These are phyloP conservation scores for Xiphias gladius DNA, from an alignment of 2,113 vertebrate species.

Conservation along the genomic window DNA sequence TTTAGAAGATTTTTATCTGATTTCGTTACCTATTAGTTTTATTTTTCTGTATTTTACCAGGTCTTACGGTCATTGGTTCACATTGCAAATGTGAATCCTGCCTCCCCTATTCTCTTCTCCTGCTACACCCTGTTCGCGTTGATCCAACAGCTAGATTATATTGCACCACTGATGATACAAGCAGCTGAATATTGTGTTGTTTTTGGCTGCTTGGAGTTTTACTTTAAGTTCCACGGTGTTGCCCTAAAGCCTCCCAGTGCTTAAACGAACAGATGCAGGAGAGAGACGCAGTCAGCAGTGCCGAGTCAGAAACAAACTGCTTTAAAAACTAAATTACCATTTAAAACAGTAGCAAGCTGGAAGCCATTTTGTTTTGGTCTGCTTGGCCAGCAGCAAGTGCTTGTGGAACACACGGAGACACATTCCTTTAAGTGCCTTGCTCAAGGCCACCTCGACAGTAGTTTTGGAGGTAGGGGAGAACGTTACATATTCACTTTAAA, in stretches of 20 bases:
- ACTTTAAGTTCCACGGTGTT: constrained; percentile 7
- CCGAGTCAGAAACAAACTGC: neutral
- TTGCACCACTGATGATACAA: constrained; percentile 14
- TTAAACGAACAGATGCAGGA: constrained; percentile 30
- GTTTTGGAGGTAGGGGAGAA: neutral
- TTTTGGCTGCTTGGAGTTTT: constrained; percentile 14
- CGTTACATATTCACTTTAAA: constrained; percentile 20
- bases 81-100: no score
- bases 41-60: neutral
- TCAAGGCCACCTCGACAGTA: constrained; percentile 49
- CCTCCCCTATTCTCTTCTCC: no score
- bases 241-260: constrained; percentile 13
- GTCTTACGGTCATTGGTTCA: no score
- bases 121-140: neutral
- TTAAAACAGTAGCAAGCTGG: constrained; percentile 40
- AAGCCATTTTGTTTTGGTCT: constrained; percentile 43
- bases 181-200: neutral
- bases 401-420: constrained; percentile 47
- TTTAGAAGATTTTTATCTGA: neutral
- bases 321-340: constrained; percentile 27
- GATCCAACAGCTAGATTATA: constrained; percentile 5
- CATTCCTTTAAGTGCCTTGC: constrained; percentile 58
- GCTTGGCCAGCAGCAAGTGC: constrained; percentile 63
- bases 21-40: neutral
- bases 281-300: constrained; percentile 15